These are phyloP conservation scores for Cryptophagus acutangulus DNA, from an alignment of 2,888 invertebrate genomes.

Conservation along the genomic window DNA sequence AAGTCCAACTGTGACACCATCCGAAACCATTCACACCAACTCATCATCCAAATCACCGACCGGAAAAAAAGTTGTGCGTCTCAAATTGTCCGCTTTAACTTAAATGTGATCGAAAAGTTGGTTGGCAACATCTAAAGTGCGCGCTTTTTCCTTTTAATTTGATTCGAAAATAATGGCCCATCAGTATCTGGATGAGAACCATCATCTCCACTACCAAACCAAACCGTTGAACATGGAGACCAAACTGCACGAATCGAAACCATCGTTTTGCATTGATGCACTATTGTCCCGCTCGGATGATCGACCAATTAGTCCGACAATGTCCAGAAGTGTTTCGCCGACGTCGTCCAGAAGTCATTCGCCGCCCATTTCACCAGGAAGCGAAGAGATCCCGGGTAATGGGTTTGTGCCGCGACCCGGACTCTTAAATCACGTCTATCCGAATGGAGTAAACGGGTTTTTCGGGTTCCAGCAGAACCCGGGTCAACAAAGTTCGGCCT, in stretches of 20 bases:
- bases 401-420: constrained; percentile 59
- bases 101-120: too few relatives aligned
- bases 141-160: neutral
- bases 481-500: constrained; percentile 51
- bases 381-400: constrained; percentile 61
- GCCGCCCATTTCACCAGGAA: constrained; percentile 81
- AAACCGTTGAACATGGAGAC: constrained; percentile 41
- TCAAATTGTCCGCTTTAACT: too few relatives aligned
- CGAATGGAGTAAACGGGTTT: constrained; percentile 34
- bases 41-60: neutral
- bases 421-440: constrained; percentile 50
- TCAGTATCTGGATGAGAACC: constrained; percentile 36
- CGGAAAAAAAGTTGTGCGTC: neutral
- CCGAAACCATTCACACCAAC: neutral
- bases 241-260: constrained; percentile 39
- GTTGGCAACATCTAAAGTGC: neutral
- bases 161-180: neutral
- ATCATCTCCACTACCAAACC: constrained; percentile 27
- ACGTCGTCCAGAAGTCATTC: constrained; percentile 62
- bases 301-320: constrained; percentile 38
- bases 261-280: constrained; percentile 86
- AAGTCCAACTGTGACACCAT: constrained; percentile 37
- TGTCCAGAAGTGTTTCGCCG: constrained; percentile 45
- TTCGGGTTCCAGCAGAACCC: constrained; percentile 47
- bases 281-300: constrained; percentile 54